Percentiles rank a stretch among this genome's conserved stretches.
phyloP scores from a whole-genome alignment of 2,888 invertebrate genomes.

The Volucella bombylans region DNA sequence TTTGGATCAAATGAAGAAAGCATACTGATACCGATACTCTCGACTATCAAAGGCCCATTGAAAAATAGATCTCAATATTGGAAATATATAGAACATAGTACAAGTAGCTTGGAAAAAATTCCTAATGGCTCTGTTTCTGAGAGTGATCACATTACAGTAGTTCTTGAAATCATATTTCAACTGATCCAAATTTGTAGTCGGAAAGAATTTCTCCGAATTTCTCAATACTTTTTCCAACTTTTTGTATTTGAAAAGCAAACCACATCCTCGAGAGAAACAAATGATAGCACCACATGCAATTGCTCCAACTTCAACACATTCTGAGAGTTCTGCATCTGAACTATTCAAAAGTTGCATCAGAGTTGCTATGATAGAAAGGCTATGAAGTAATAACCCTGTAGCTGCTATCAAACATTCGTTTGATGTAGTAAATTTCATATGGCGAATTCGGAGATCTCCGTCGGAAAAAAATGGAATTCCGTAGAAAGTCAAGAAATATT shows the following conservation, averaged over 20 bases:
- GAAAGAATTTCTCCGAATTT: conserved; percentile 15
- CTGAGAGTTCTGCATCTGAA: not conserved
- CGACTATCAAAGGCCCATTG: not conserved
- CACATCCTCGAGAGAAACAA: not conserved
- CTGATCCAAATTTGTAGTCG: not conserved
- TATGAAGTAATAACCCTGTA: too few species aligned
- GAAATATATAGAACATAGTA: not conserved
- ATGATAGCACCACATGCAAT: not conserved
- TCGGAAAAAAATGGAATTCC: too few species aligned
- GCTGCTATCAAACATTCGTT: too few species aligned
- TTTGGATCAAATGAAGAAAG: not conserved
- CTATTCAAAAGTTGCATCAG: not conserved
- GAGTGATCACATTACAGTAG: not conserved
- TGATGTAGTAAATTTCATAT: too few species aligned
- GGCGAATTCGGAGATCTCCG: too few species aligned
- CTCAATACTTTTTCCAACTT: not conserved
- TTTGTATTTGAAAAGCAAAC: not conserved
- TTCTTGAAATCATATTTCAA: not conserved
- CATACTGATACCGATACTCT: conserved; percentile 5
- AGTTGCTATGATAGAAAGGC: too few species aligned
- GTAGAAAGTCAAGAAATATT: too few species aligned
- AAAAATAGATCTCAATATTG: conserved; percentile 7
- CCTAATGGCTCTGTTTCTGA: not conserved
- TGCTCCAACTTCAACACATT: not conserved
- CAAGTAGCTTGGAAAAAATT: not conserved